Evolutionary conservation across 2,888 invertebrate species (phyloP), one percentile per base, ranked within the genome.

Genomic region (Auanema sp.): DNA sequence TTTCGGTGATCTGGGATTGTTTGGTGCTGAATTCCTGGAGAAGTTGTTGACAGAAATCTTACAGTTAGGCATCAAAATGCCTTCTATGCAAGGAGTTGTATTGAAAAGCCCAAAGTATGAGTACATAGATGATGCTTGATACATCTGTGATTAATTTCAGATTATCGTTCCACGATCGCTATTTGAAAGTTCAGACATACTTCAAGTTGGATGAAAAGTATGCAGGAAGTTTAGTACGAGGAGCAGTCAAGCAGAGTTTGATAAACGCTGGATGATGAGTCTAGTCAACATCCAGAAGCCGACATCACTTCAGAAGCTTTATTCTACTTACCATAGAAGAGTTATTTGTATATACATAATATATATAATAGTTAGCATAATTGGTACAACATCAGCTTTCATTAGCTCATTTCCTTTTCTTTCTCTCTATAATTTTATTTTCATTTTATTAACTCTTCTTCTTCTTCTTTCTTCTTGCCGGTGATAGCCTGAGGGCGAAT

Each of bases 21-120:
- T 82, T 54, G 81, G 82, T n/a, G 82, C 82, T 0, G 82, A 82
- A 60, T 82, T 82, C 58, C 58, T 82, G 10, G 82, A 83, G 49
- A 77, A 83, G 49, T 60, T 82, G 44, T 68, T 82, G 41, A 82
- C 81, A 14, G 80, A 82, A 63, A 82, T 82, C 14, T 70, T 82
- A 23, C 80, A 83, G 59, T 70, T 81, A 69, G 82, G 82, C 21
- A 72, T 82, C 12, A 65, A 75, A 6, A 60, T 82, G 64, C 82
- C 82, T 2, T 73, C 82, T 23, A 79, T 82, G 80, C 69, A 76
- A 44, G 82, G 82, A 12, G 72, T 82, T 5, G 70, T 79, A 18
- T 56, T 82, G 49, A 79, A 82, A 57, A 82, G 79, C 68, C 82
- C 82, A 14, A 79, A 76, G 81, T 81, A 49, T 57, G 71, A n/a